Evolutionary conservation across 2,797 vertebrate genomes (phyloP).

Genomic region (Rhincodon typus): DNA sequence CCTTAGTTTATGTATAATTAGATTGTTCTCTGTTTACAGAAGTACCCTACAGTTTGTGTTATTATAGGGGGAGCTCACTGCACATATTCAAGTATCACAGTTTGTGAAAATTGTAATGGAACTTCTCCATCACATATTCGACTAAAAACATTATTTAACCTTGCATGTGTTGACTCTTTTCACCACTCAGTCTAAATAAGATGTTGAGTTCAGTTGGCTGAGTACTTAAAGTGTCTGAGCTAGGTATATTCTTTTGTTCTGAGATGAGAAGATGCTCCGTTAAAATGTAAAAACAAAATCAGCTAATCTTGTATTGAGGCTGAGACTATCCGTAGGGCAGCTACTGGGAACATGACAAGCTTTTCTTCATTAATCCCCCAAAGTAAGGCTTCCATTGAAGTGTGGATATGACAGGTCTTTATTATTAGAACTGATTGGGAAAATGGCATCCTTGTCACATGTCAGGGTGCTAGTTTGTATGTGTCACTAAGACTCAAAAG

Average conservation of each 20-base stretch:
- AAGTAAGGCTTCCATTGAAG: background rate
- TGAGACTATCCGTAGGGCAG: background rate
- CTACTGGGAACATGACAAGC: background rate
- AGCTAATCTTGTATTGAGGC: background rate
- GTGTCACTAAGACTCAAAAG: constrained; percentile 41
- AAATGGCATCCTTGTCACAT: background rate
- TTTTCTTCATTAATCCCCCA: too few species aligned
- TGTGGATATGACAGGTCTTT: background rate
- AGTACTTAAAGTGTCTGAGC: background rate
- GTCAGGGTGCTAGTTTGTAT: background rate
- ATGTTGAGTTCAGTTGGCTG: constrained; percentile 9
- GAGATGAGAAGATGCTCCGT: constrained; percentile 5
- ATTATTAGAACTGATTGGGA: background rate
- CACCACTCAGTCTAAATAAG: constrained; percentile 20
- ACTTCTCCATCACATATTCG: background rate
- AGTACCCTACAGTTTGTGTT: background rate
- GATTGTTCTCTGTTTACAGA: background rate
- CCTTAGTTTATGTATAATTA: background rate
- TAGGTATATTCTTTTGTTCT: constrained; percentile 9
- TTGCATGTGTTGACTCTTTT: background rate
- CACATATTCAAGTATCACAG: background rate
- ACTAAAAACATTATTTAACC: background rate
- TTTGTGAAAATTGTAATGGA: background rate
- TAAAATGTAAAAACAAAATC: constrained; percentile 1
- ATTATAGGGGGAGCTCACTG: background rate